These are phyloP conservation scores for Pocillopora grandis DNA, from an alignment of 92 coral and sea anemone species.

Conservation along the genomic window DNA sequence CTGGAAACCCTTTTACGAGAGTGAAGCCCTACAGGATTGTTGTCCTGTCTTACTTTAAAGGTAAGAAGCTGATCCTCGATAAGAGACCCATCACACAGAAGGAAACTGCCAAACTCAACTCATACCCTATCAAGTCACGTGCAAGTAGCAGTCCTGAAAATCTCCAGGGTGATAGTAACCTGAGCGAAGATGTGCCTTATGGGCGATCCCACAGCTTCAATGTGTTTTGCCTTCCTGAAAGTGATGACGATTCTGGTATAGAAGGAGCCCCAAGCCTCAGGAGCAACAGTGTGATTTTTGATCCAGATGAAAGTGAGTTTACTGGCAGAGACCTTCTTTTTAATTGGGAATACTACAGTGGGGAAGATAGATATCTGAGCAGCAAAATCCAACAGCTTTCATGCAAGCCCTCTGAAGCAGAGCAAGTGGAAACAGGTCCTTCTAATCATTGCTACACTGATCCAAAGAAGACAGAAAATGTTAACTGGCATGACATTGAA, in stretches of 20 bases:
- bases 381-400: neutral
- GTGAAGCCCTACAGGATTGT: conserved; percentile 59
- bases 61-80: conserved; percentile 70
- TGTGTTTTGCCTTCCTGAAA: conserved; percentile 49
- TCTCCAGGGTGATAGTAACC: conserved; percentile 9
- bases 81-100: conserved; percentile 58
- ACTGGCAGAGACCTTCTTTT: conserved; percentile 48
- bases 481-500: neutral
- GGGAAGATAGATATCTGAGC: neutral
- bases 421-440: neutral
- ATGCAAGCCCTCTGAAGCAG: neutral
- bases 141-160: conserved; percentile 65
- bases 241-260: conserved; percentile 86
- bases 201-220: conserved; percentile 40
- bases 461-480: neutral
- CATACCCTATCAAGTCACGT: conserved; percentile 53
- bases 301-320: conserved; percentile 36
- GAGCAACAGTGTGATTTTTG: conserved; percentile 34
- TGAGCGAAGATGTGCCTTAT: conserved; percentile 15
- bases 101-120: conserved; percentile 50
- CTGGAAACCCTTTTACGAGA: conserved; percentile 70
- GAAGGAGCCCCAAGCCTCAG: conserved; percentile 57
- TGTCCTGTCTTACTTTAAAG: conserved; percentile 67
- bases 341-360: conserved; percentile 69
- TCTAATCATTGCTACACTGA: neutral